Evolutionary conservation across 2,888 invertebrate genomes (phyloP).

Genomic region (Euzetes globulus): DNA sequence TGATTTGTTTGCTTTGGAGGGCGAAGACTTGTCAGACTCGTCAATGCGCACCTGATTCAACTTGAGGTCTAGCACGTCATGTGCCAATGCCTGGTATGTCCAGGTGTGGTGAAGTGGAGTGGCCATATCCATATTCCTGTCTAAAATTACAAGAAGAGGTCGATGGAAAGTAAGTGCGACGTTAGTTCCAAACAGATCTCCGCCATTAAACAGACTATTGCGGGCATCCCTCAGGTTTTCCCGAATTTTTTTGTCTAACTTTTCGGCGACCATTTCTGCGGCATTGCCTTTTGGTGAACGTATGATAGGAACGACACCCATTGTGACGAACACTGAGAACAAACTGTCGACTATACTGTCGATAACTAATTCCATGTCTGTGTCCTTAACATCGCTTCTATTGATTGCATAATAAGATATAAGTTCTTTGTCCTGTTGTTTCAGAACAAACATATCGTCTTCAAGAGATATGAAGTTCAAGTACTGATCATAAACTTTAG

Average conservation of each 20-base stretch:
- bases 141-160: constrained; percentile 81
- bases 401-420: constrained; percentile 94
- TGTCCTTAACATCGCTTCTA: constrained; percentile 83
- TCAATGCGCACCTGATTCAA: constrained; percentile 73
- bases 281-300: constrained; percentile 89
- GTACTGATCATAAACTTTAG: constrained; percentile 96
- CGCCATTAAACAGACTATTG: constrained; percentile 76
- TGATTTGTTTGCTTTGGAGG: constrained; percentile 51
- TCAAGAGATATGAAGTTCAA: constrained; percentile 95
- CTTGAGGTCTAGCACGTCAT: constrained; percentile 87
- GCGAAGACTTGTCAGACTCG: constrained; percentile 50
- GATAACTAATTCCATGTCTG: constrained; percentile 89
- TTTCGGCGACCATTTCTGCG: constrained; percentile 95
- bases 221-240: constrained; percentile 94
- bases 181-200: constrained; percentile 20
- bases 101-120: constrained; percentile 98
- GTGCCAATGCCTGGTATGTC: constrained; percentile 97
- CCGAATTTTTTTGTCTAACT: constrained; percentile 89
- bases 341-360: constrained; percentile 90
- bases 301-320: constrained; percentile 80
- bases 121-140: constrained; percentile 91
- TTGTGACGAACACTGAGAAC: constrained; percentile 94
- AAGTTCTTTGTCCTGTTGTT: constrained; percentile 81
- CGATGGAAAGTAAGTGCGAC: constrained; percentile 64
- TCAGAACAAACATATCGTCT: constrained; percentile 90